A percentile compares a stretch with the other conserved stretches of the same genome.
Conservation (phyloP, 2,113 vertebrate genomes). For the Charadrius vociferus region DNA sequence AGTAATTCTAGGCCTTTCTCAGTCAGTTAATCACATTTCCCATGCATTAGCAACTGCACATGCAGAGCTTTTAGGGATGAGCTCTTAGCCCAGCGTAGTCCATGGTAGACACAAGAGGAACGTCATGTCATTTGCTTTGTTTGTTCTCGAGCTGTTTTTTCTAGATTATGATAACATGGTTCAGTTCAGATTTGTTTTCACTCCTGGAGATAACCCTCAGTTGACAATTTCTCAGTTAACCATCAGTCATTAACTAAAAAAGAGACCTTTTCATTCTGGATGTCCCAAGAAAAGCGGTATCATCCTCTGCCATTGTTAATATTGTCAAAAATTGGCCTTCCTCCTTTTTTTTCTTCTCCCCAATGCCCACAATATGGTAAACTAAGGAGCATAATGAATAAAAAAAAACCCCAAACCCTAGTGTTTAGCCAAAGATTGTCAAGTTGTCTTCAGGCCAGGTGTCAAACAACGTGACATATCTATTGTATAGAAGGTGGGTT, state of each 20-base stretch:
- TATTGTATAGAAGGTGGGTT: not conserved
- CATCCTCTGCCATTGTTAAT: not conserved
- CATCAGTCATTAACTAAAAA: not conserved
- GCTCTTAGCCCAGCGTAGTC: conserved; percentile 41
- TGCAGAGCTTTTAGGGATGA: conserved; percentile 75
- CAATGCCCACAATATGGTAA: not conserved
- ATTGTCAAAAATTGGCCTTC: not conserved
- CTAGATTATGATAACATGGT: not conserved
- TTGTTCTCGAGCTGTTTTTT: not conserved
- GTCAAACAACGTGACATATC: not conserved
- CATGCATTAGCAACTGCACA: conserved; percentile 84
- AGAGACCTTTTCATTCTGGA: not conserved
- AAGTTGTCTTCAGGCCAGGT: conserved; percentile 15
- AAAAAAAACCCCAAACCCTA: not conserved
- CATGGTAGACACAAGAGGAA: not conserved
- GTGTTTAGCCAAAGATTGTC: not conserved
- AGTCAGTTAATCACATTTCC: conserved; percentile 88
- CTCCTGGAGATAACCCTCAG: not conserved
- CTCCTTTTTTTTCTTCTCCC: not conserved
- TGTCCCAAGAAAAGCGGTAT: not conserved
- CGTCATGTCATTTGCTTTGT: not conserved
- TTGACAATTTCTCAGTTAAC: not conserved
- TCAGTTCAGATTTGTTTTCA: not conserved
- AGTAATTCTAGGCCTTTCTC: conserved; percentile 90
- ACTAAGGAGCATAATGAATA: not conserved